A percentile compares a stretch with the other conserved stretches of the same genome.
Evolutionary conservation across 2,888 invertebrate genomes (phyloP).

Genomic region (Himalopsyche anomala): DNA sequence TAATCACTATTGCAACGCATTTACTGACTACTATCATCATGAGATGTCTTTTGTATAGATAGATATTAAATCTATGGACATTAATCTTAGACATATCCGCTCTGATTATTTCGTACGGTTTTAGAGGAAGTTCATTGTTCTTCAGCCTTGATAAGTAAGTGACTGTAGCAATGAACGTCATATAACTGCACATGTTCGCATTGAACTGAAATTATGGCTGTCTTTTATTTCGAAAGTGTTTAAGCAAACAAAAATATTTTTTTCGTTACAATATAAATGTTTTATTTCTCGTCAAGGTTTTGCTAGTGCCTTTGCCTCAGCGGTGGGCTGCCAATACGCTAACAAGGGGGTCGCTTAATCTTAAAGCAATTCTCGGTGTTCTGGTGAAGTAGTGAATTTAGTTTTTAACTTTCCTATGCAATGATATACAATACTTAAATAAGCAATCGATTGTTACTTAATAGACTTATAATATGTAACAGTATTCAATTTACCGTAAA

Average conservation of each 20-base stretch:
- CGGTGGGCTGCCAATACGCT: too few relatives aligned
- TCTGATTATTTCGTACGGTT: slow-evolving; percentile 4
- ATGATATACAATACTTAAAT: too few relatives aligned
- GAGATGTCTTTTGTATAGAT: neutral
- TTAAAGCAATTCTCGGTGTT: too few relatives aligned
- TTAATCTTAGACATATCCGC: neutral
- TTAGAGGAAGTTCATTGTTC: slow-evolving; percentile 30
- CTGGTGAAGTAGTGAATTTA: too few relatives aligned
- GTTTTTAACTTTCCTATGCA: too few relatives aligned
- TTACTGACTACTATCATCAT: neutral
- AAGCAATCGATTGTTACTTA: too few relatives aligned
- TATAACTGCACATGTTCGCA: slow-evolving; percentile 16
- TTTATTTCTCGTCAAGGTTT: too few relatives aligned
- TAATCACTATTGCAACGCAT: neutral
- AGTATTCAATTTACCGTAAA: too few relatives aligned
- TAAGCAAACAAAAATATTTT: neutral
- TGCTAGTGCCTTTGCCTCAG: too few relatives aligned
- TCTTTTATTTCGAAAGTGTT: neutral
- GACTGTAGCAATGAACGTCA: neutral
- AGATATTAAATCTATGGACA: neutral
- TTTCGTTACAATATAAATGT: too few relatives aligned
- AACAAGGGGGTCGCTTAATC: too few relatives aligned
- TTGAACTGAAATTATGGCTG: neutral
- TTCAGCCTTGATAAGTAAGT: neutral
- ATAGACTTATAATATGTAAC: too few relatives aligned